Conservation (phyloP, 23 tunicate genomes). For the Halocynthia aurantium region DNA sequence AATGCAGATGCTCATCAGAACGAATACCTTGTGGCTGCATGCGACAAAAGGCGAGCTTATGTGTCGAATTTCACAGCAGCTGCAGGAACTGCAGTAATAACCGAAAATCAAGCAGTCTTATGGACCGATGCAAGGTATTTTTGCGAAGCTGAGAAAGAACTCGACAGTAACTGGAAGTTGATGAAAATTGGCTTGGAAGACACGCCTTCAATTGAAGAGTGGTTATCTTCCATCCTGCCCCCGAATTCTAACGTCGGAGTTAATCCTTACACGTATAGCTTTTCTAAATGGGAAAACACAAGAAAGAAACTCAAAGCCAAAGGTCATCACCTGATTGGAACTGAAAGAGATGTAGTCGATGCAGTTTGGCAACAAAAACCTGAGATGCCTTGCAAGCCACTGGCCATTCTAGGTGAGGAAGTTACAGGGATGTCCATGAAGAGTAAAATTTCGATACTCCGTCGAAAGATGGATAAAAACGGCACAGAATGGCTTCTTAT, state of each 20-base stretch:
- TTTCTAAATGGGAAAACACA: conserved; percentile 46
- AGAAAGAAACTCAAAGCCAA: conserved; percentile 23
- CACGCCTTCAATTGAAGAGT: conserved; percentile 89
- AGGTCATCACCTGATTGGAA: conserved; percentile 35
- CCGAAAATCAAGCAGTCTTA: conserved; percentile 67
- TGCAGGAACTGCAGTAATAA: conserved; percentile 99
- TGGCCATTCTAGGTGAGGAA: too few relatives aligned
- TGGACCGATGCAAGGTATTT: conserved; percentile 99
- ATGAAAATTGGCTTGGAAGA: conserved; percentile 80
- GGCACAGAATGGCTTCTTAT: too few relatives aligned
- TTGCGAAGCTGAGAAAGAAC: conserved; percentile 83
- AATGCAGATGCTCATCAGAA: conserved; percentile 93
- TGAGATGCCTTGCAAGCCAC: too few relatives aligned
- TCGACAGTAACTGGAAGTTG: conserved; percentile 78
- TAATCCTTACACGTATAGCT: conserved; percentile 66
- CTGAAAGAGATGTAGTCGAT: too few relatives aligned
- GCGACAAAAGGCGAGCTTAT: conserved; percentile 64
- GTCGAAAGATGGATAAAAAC: too few relatives aligned
- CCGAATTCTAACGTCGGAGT: conserved; percentile 62
- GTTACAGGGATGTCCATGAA: too few relatives aligned
- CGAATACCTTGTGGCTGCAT: conserved; percentile 74
- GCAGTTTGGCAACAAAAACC: too few relatives aligned
- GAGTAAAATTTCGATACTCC: too few relatives aligned
- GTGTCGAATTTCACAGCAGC: conserved; percentile 77
- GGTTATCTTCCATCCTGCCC: conserved; percentile 82